phyloP scores from a whole-genome alignment of 2,888 invertebrate species.

The Cephus nigrinus region DNA sequence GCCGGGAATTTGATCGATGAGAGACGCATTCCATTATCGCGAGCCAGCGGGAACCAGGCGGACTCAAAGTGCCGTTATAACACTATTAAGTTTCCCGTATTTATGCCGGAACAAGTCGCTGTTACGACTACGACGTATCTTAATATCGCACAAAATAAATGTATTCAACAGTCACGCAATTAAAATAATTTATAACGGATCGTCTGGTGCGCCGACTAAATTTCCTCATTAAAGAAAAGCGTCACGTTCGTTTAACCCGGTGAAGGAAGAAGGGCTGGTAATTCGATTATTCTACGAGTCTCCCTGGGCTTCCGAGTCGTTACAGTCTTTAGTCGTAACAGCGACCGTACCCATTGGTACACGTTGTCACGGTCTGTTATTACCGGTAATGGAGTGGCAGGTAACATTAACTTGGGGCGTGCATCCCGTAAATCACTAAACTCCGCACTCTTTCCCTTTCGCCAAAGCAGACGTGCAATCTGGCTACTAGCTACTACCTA shows the following conservation, averaged over 20 bases:
- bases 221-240: too few species aligned
- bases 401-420: conserved; percentile 24
- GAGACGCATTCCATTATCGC: background rate
- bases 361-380: conserved; percentile 15
- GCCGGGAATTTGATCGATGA: background rate
- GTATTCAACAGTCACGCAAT: too few species aligned
- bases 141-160: too few species aligned
- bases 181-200: too few species aligned
- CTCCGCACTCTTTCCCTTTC: background rate
- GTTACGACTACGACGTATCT: background rate
- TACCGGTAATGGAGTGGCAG: conserved; percentile 27
- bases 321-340: background rate
- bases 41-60: background rate
- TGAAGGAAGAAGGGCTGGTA: too few species aligned
- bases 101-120: background rate
- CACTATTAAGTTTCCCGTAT: background rate
- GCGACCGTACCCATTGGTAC: background rate
- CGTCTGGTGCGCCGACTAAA: too few species aligned
- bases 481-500: background rate
- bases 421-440: conserved; percentile 21
- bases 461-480: background rate
- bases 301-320: too few species aligned
- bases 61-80: background rate
- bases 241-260: too few species aligned
- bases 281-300: too few species aligned